Percentiles rank a stretch among this genome's conserved stretches.
Conservation (phyloP, 2,888 invertebrate species). For the Diaphora mendica region DNA sequence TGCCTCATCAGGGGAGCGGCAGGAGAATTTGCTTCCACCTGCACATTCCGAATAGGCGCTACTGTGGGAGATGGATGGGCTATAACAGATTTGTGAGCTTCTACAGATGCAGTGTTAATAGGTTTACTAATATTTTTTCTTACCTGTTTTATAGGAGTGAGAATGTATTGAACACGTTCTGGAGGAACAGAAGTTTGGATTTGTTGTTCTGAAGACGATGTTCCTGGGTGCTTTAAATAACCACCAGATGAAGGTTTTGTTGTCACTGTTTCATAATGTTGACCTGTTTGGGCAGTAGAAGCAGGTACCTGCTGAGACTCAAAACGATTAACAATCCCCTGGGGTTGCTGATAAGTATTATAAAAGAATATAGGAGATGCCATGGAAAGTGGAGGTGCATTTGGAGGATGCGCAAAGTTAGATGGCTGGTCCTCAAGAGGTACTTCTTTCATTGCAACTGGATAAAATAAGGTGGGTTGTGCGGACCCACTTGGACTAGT, state of each 20-base stretch:
- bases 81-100: background rate
- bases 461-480: background rate
- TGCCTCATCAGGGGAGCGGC: background rate
- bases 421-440: constrained; percentile 30
- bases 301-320: background rate
- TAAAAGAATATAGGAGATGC: constrained; percentile 1
- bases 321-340: background rate
- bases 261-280: background rate
- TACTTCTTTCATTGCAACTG: constrained; percentile 18
- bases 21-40: background rate
- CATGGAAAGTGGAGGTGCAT: constrained; percentile 23
- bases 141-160: background rate
- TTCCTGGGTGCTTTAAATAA: background rate
- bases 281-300: background rate
- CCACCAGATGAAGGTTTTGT: background rate
- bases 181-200: background rate
- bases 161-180: constrained; percentile 16
- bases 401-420: constrained; percentile 27
- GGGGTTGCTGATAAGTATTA: background rate
- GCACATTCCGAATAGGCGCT: background rate
- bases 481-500: background rate
- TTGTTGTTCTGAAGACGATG: background rate
- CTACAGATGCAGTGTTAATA: background rate
- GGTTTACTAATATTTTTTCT: background rate
- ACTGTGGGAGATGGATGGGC: background rate